Evolutionary conservation across 2,797 vertebrate genomes (phyloP).

Genomic region (Liparis tanakae): DNA sequence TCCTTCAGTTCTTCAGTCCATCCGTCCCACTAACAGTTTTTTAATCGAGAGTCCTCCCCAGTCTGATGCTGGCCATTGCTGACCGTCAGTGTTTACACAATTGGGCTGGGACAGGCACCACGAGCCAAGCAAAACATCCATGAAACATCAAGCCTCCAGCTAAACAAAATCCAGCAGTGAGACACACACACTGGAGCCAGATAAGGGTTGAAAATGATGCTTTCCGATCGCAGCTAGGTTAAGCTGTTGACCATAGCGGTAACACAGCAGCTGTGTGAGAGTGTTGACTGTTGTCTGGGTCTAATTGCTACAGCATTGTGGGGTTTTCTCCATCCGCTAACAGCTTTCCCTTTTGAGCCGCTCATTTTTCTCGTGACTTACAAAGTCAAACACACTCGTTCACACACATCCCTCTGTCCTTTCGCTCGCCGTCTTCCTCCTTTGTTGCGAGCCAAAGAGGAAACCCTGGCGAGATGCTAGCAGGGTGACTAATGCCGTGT

Average conservation of each 20-base stretch:
- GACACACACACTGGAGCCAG: slow-evolving; percentile 65
- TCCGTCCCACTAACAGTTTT: slow-evolving; percentile 70
- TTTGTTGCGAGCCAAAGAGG: slow-evolving; percentile 81
- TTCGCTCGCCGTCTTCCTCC: slow-evolving; percentile 71
- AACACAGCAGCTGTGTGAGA: slow-evolving; percentile 52
- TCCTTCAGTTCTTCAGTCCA: slow-evolving; percentile 59
- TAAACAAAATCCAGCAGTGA: slow-evolving; percentile 76
- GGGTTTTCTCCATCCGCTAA: slow-evolving; percentile 44
- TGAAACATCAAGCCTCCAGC: slow-evolving; percentile 77
- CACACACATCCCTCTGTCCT: slow-evolving; percentile 50
- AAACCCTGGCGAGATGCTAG: slow-evolving; percentile 86
- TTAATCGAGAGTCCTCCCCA: slow-evolving; percentile 77
- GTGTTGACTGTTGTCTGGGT: slow-evolving; percentile 48
- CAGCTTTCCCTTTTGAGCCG: slow-evolving; percentile 22
- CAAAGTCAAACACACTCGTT: slow-evolving; percentile 28
- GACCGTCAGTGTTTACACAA: slow-evolving; percentile 78
- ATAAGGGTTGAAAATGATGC: slow-evolving; percentile 68
- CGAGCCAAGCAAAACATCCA: slow-evolving; percentile 82
- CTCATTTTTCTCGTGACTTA: slow-evolving; percentile 54
- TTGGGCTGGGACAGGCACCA: slow-evolving; percentile 74
- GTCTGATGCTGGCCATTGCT: slow-evolving; percentile 72
- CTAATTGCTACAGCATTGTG: slow-evolving; percentile 57
- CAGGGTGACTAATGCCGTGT: slow-evolving; percentile 84
- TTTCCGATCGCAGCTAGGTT: slow-evolving; percentile 51
- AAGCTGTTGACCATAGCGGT: slow-evolving; percentile 56